These are phyloP conservation scores for Leptestheria dahalacensis DNA, from an alignment of 1,140 invertebrate species.

Conservation along the genomic window DNA sequence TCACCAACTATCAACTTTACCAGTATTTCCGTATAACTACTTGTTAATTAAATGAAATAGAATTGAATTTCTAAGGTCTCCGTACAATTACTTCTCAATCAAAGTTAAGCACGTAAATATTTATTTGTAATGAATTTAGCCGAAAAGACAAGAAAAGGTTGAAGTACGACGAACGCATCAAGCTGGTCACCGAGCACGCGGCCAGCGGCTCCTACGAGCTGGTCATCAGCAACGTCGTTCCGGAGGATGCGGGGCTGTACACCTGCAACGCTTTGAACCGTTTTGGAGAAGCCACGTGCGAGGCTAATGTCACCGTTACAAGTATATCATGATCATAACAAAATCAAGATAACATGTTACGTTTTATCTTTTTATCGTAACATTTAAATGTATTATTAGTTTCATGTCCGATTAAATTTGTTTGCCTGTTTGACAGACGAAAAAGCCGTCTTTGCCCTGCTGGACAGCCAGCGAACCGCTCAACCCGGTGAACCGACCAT, in stretches of 20 bases:
- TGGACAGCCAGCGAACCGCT: constrained; percentile 43
- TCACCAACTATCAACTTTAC: neutral
- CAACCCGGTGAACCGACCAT: constrained; percentile 59
- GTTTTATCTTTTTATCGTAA: constrained; percentile 2
- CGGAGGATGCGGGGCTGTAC: constrained; percentile 72
- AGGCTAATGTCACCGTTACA: constrained; percentile 61
- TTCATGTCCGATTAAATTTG: constrained; percentile 5
- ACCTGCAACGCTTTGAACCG: constrained; percentile 72
- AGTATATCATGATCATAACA: constrained; percentile 32
- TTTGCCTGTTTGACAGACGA: constrained; percentile 39
- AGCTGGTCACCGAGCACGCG: constrained; percentile 51
- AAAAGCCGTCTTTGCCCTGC: constrained; percentile 59
- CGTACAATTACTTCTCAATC: too few relatives aligned
- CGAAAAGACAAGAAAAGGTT: constrained; percentile 67
- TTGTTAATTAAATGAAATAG: too few relatives aligned
- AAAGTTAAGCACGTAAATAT: too few relatives aligned
- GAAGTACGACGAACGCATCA: constrained; percentile 48
- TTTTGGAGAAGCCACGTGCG: constrained; percentile 56
- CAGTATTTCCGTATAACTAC: neutral
- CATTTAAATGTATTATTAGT: constrained; percentile 5
- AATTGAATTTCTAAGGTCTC: too few relatives aligned
- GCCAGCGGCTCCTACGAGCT: constrained; percentile 78
- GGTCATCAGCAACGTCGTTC: constrained; percentile 64
- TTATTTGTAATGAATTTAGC: constrained; percentile 34
- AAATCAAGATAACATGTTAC: neutral